Conservation (phyloP, 2,888 invertebrate genomes). For the Gortyna flavago region DNA sequence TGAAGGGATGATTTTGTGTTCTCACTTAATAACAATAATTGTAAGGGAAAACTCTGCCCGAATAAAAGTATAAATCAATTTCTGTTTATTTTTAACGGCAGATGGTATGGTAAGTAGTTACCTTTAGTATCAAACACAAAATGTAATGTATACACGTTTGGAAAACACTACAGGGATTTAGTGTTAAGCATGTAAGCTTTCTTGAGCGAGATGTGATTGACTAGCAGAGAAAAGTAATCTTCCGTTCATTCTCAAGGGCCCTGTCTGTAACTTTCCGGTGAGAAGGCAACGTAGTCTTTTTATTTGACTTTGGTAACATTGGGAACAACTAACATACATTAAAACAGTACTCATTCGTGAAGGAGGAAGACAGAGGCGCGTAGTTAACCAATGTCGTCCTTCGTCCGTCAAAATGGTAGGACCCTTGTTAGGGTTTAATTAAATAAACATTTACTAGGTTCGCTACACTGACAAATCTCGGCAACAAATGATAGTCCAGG, state of each 20-base stretch:
- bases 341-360: not conserved
- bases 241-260: constrained; percentile 14
- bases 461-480: too few species aligned
- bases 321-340: not conserved
- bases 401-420: not conserved
- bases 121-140: not conserved
- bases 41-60: too few species aligned
- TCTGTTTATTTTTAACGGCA: too few species aligned
- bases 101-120: too few species aligned
- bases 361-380: not conserved
- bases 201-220: constrained; percentile 34
- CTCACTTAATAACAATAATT: too few species aligned
- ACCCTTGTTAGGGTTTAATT: not conserved
- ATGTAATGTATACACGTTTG: not conserved
- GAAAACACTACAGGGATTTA: constrained; percentile 4
- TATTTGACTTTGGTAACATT: not conserved
- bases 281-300: constrained; percentile 14
- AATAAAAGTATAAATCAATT: too few species aligned
- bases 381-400: not conserved
- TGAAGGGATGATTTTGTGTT: too few species aligned
- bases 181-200: constrained; percentile 21
- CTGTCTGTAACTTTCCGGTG: not conserved
- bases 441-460: not conserved
- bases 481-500: too few species aligned
- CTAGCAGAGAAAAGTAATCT: constrained; percentile 44